Evolutionary conservation across 2,888 invertebrate genomes (phyloP).

Genomic region (Acrobasis consociella): DNA sequence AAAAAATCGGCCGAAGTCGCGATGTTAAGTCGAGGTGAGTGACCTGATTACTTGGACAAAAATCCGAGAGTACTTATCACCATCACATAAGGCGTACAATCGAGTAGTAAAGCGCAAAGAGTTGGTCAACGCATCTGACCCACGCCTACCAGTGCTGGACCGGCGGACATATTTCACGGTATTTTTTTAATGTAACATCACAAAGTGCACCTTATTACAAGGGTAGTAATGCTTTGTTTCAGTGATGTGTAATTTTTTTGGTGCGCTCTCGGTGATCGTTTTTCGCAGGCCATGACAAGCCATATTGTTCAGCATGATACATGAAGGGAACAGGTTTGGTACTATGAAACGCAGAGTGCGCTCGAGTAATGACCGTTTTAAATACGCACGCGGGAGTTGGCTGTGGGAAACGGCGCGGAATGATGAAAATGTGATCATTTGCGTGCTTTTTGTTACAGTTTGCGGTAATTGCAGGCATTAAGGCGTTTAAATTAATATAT

Average conservation of each 20-base stretch:
- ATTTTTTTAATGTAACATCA: conserved; percentile 46
- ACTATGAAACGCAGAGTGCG: conserved; percentile 61
- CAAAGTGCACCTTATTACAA: conserved; percentile 51
- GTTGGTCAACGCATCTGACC: conserved; percentile 63
- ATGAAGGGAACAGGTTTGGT: conserved; percentile 74
- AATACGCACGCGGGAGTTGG: conserved; percentile 46
- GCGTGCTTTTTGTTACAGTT: background rate
- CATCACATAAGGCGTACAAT: conserved; percentile 54
- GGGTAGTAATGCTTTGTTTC: conserved; percentile 48
- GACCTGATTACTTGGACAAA: conserved; percentile 47
- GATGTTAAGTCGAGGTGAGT: conserved; percentile 59
- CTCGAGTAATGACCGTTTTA: conserved; percentile 63
- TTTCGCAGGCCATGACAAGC: conserved; percentile 74
- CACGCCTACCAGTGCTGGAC: conserved; percentile 76
- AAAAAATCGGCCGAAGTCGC: conserved; percentile 55
- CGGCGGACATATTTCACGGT: conserved; percentile 75
- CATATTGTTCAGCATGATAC: conserved; percentile 79
- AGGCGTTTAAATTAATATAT: background rate
- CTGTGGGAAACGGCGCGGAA: conserved; percentile 48
- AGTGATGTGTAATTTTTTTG: conserved; percentile 36
- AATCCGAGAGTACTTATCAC: conserved; percentile 49
- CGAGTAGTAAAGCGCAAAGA: conserved; percentile 45
- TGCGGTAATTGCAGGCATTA: background rate
- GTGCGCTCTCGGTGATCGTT: conserved; percentile 62
- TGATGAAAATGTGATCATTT: conserved; percentile 2